Evolutionary conservation across 2,888 invertebrate species (phyloP), one percentile per base, ranked within the genome.

Genomic region (Siphonodentalium dalli): DNA sequence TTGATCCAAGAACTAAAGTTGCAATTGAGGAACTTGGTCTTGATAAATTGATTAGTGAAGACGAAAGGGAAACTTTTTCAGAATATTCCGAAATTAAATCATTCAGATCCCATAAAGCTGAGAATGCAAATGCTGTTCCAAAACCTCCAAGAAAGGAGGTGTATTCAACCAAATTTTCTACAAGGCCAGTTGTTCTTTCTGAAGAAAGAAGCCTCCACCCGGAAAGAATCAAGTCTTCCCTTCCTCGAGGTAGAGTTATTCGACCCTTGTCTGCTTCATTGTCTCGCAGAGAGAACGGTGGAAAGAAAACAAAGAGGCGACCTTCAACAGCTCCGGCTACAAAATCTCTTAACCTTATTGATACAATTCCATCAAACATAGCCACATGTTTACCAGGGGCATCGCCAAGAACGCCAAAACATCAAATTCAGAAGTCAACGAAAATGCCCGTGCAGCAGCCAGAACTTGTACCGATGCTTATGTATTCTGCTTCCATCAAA

Each of bases 1-100:
- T 80, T 24, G 80, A 80, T 54, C 74, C 77, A 0, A 61, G 78
- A 33, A 73, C 75, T 4, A 72, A 73, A 57, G 62, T 77, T 7
- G 68, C 75, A 4, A 57, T 74, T 0, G 69, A 71, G 35, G 67
- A 75, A 28, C 46, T 75, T 35, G 64, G 65, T 13, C 33, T 72
- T 27, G 70, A 73, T 21, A 63, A 63, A 35, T 69, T 73, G 37
- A n/a, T 58, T 6, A 54, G 58, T 23, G 66, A 65, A 21, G 46
- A 45, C 18, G 64, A 61, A 39, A 65, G 59, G 6, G 62, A 64
- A 33, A 68, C 69, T 20, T 35, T 63, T 5, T 69, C 70, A 7
- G 70, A 70, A 35, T 46, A 66, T n/a, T 70, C 69, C 6, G 69
- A 69, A 18, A 52, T 54, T 7, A 66, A 61, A 51, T 71, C 69